Base-by-base conservation (phyloP, 2,888 invertebrate genomes). In the Andrena bucephala region DNA sequence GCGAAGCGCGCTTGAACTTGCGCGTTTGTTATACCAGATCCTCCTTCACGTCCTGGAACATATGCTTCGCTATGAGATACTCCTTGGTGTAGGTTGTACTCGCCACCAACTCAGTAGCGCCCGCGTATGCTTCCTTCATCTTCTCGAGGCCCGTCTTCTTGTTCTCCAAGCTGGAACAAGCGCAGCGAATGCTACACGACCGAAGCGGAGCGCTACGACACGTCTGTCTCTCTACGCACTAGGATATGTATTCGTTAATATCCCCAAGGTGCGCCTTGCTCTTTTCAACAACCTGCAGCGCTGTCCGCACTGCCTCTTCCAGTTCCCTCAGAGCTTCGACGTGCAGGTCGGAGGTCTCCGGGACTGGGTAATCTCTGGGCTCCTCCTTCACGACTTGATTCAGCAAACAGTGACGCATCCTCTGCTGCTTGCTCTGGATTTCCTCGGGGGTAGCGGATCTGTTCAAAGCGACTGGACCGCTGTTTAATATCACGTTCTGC, bases 1-100 rank as follows among this genome's bases (percentile, higher is more conserved):
- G 48, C 24, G 27, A 50, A 60, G 27, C 2, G 5, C 3, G 57
- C 13, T 3, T 16, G 54, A 33, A 33, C 13, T 52, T 2, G 20
- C 2, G 48, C 52, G 16, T 66, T 57, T 52, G n/a, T 60, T 86
- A 75, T 85, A 93, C 93, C 87, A 93, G 88, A 84, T 93, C 92
- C 0, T 20, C 20, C 79, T 91, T 93, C 0, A 87, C 84, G 42
- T 69, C 16, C 6, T 74, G 20, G 77, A 93, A 93, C 27, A 93
- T 50, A 2, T 42, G 42, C 67, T 86, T 90, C 0, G 85, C 63
- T 4, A 84, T 29, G 2, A 10, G 20, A n/a, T 85, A 48, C 85
- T 93, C 92, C 24, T 80, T 74, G 3, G 73, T 68, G 24, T 90
- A 90, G 0, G 87, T 87, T 31, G 75, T 82, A 59, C 80, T 77